Conservation (phyloP, 2,113 vertebrate genomes). For the Python bivittatus region DNA sequence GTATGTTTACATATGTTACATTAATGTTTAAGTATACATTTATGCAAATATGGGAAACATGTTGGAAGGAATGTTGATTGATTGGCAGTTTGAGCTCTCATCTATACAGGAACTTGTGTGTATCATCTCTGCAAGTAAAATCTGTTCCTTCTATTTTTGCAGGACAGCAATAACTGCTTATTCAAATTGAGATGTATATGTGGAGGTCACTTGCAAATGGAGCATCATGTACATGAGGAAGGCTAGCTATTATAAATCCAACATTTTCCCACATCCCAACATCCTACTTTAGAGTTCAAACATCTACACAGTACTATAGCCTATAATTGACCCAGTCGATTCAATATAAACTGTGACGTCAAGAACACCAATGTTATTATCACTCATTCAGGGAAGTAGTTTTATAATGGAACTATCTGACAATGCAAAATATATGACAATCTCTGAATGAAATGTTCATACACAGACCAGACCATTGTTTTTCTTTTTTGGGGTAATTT, state of each 20-base stretch:
- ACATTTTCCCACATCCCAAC: neutral
- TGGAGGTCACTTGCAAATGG: neutral
- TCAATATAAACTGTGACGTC: conserved; percentile 3
- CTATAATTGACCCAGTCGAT: neutral
- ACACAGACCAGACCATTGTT: conserved; percentile 34
- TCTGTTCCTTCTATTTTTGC: neutral
- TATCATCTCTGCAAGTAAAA: neutral
- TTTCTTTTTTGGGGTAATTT: conserved; percentile 44
- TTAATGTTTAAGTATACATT: neutral
- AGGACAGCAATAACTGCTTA: neutral
- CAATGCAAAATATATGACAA: conserved; percentile 45
- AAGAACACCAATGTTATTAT: neutral
- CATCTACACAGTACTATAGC: neutral
- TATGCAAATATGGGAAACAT: neutral
- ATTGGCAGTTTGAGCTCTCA: neutral
- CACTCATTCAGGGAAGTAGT: neutral
- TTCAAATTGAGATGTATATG: neutral
- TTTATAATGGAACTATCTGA: conserved; percentile 26
- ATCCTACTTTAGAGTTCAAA: neutral
- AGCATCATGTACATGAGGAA: neutral
- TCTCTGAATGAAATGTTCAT: conserved; percentile 39
- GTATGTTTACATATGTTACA: neutral
- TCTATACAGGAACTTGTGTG: neutral
- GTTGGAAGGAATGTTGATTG: neutral
- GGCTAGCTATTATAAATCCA: neutral